These are phyloP conservation scores for Coecobrya sp. DNA, from an alignment of 2,888 invertebrate genomes.

Conservation along the genomic window DNA sequence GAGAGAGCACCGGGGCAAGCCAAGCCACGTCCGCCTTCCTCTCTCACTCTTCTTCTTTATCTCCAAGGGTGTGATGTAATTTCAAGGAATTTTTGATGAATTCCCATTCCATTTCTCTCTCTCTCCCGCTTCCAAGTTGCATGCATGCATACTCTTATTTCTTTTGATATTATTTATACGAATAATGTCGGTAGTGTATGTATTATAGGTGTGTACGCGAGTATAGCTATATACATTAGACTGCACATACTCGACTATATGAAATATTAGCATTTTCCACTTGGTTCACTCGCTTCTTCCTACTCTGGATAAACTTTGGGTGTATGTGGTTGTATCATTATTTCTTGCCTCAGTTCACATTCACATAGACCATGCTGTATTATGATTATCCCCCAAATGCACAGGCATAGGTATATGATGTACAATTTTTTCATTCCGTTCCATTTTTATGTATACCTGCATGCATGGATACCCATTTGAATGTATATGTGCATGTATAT, in stretches of 20 bases:
- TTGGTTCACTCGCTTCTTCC: constrained; percentile 13
- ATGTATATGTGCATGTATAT: constrained; percentile 7
- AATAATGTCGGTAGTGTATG: not conserved
- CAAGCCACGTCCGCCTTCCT: constrained; percentile 73
- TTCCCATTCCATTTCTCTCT: constrained; percentile 82
- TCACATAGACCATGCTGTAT: constrained; percentile 9
- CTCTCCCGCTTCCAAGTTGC: constrained; percentile 47
- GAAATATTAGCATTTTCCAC: constrained; percentile 38
- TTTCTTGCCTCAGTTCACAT: constrained; percentile 33
- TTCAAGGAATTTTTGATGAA: constrained; percentile 86
- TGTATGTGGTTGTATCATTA: constrained; percentile 68
- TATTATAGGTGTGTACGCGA: not conserved
- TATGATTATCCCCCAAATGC: constrained; percentile 32
- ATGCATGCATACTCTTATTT: constrained; percentile 55
- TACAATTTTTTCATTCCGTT: not conserved
- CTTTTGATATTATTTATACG: constrained; percentile 58
- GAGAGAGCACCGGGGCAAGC: constrained; percentile 59
- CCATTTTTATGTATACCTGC: constrained; percentile 49
- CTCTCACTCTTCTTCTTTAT: constrained; percentile 70
- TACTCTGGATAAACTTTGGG: constrained; percentile 1
- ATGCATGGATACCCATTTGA: constrained; percentile 62
- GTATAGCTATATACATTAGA: not conserved
- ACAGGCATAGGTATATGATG: not conserved
- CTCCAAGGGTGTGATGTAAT: constrained; percentile 85
- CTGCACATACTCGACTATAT: not conserved